phyloP scores from a whole-genome alignment of 1,140 invertebrate genomes.

The Megathymus violae region DNA sequence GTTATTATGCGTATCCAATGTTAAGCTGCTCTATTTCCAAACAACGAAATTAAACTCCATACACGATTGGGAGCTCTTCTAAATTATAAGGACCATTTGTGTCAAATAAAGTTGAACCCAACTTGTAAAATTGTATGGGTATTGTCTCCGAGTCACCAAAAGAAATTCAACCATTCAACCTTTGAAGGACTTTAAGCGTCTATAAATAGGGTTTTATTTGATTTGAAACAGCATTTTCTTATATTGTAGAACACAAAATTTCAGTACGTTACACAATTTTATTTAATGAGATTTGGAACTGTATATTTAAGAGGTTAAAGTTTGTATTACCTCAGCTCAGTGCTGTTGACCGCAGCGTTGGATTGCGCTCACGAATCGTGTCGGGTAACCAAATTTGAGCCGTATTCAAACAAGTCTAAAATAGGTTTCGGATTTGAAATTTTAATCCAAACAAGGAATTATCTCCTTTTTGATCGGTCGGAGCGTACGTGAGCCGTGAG shows the following conservation, averaged over 20 bases:
- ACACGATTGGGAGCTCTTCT: constrained; percentile 43
- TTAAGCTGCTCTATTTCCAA: neutral
- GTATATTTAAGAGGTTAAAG: neutral
- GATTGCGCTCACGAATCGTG: too few species aligned
- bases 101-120: constrained; percentile 43
- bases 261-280: neutral
- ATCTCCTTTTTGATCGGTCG: constrained; percentile 18
- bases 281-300: neutral
- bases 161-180: constrained; percentile 8
- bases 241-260: neutral
- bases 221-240: neutral
- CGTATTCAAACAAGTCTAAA: neutral
- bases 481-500: constrained; percentile 26
- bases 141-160: constrained; percentile 42
- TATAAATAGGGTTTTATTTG: constrained; percentile 8
- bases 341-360: too few species aligned
- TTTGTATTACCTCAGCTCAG: neutral
- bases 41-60: constrained; percentile 48
- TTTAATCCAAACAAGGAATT: neutral
- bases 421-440: neutral
- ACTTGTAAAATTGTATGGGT: constrained; percentile 50
- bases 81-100: constrained; percentile 43
- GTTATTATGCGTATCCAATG: neutral
- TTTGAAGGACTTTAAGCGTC: constrained; percentile 1
- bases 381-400: neutral